phyloP scores from a whole-genome alignment of 2,113 vertebrate species.

The Oxyruncus cristatus region DNA sequence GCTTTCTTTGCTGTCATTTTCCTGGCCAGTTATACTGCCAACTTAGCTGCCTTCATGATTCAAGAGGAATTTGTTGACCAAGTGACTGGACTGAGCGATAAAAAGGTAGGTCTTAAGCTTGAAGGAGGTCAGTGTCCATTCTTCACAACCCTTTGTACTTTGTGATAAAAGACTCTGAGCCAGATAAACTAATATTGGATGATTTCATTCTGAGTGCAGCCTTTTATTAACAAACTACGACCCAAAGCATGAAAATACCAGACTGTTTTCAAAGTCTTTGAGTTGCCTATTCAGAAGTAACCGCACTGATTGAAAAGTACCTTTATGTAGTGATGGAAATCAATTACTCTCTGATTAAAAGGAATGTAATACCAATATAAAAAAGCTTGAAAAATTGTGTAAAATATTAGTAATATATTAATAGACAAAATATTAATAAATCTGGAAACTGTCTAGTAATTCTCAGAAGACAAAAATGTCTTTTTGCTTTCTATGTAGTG shows the following conservation, averaged over 20 bases:
- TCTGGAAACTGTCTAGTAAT: background rate
- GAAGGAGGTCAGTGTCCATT: background rate
- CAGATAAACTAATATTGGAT: background rate
- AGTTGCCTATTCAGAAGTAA: background rate
- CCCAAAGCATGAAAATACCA: background rate
- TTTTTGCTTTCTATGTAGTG: background rate
- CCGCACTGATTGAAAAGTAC: background rate
- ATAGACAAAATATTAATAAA: background rate
- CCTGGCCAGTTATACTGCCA: slow-evolving; percentile 97
- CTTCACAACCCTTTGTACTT: background rate
- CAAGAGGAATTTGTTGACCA: slow-evolving; percentile 99
- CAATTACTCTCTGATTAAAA: background rate
- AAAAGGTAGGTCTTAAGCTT: slow-evolving; percentile 82
- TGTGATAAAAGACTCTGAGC: background rate
- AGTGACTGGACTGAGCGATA: slow-evolving; percentile 96
- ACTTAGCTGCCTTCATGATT: slow-evolving; percentile 99
- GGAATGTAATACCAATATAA: background rate
- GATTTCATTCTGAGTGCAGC: background rate
- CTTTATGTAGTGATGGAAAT: background rate
- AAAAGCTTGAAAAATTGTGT: background rate
- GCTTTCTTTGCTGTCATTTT: slow-evolving; percentile 99
- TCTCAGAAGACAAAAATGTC: background rate
- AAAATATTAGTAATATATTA: background rate
- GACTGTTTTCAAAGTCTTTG: background rate
- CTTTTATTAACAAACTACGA: background rate